Conservation (phyloP, 2,797 vertebrate species). For the Lacerta viridis region DNA sequence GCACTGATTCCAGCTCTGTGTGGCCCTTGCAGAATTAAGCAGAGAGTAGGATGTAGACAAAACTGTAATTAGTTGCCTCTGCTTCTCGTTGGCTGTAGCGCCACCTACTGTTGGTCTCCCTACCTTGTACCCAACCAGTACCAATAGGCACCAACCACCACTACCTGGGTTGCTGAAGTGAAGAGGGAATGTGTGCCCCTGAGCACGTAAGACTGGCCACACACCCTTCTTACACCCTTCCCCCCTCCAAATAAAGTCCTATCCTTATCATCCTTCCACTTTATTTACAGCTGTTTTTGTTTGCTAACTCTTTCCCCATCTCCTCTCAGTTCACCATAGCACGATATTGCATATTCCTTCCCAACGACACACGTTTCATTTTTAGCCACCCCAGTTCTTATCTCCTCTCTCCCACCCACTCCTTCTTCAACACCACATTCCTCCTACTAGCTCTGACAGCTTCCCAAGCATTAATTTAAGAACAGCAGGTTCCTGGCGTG, state of each 20-base stretch:
- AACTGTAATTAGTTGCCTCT: too few relatives aligned
- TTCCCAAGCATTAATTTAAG: background rate
- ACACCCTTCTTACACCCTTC: background rate
- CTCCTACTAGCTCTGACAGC: background rate
- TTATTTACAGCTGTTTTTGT: background rate
- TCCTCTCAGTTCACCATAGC: background rate
- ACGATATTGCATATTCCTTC: too few relatives aligned
- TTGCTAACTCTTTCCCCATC: background rate
- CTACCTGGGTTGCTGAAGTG: background rate
- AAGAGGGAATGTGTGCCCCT: too few relatives aligned
- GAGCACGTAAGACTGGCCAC: background rate
- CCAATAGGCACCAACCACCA: too few relatives aligned
- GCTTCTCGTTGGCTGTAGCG: too few relatives aligned
- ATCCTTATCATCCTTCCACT: background rate
- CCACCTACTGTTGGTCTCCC: too few relatives aligned
- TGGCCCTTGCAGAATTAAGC: too few relatives aligned
- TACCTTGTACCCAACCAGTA: too few relatives aligned
- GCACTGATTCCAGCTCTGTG: too few relatives aligned
- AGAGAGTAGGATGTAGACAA: too few relatives aligned
- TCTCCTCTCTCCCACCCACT: background rate
- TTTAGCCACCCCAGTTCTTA: background rate
- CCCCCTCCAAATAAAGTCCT: background rate
- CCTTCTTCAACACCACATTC: background rate
- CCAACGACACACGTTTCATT: background rate
- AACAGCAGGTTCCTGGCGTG: background rate